Evolutionary conservation across 92 coral and sea anemone species (phyloP), one percentile per base, ranked within the genome.

Genomic region (Zoanthus gigantus): DNA sequence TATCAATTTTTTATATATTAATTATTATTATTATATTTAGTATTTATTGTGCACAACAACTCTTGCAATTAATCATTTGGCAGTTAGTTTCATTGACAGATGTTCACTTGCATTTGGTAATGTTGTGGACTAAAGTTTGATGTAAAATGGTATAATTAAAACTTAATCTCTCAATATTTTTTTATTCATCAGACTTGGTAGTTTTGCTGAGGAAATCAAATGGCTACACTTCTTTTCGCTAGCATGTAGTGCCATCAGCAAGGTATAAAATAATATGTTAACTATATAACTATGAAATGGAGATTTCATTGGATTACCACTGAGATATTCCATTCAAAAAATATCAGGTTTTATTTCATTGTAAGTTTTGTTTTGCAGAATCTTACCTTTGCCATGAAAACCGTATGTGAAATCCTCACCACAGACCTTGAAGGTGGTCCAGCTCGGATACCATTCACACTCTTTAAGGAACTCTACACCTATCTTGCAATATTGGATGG

Each of bases 361-460:
- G 5, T 69, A 23, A 23, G 23, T 44, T 69, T 69, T 69, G 15
- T 31, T 77, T 83, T 68, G 14, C 68, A 96, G 98, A 93, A 95
- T 86, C 90, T 96, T 6, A 94, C 99, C 6, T 50, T 92, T 63
- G 99, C 99, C 34, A 95, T 97, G 98, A 97, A 95, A 79, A 93
- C 95, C 34, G 92, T 97, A 71, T 97, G 99, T 92, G 99, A 97
- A 82, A 88, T 97, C 71, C 95, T 97, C 1, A 95, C 99, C 2
- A 91, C 94, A 68, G 98, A 97, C 85, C 90, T 97, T 46, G 98
- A 97, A 61, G 99, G 99, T 17, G 99, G 99, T 0, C 96, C 99
- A 18, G 94, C 98, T 7, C 90, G 93, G 56, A 95, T 97, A 45
- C 90, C 96, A 4, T 97, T 97, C 84, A 72, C 94, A 8, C 87